Evolutionary conservation across 2,888 invertebrate genomes (phyloP).

Genomic region (Melanargia galathea): DNA sequence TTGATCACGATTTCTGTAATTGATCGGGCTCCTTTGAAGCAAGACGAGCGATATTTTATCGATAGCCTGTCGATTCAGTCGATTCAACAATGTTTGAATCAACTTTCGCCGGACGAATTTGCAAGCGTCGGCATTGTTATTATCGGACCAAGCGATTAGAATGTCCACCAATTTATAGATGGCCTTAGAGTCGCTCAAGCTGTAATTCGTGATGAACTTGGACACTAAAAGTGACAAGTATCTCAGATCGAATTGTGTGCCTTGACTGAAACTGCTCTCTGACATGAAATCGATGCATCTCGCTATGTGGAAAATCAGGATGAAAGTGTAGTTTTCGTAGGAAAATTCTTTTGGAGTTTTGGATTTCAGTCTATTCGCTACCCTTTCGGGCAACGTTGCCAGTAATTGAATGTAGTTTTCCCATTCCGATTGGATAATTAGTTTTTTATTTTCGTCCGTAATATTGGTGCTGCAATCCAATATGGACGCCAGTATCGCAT

Average conservation of each 20-base stretch:
- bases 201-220: slow-evolving; percentile 83
- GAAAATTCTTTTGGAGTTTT: slow-evolving; percentile 82
- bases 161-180: slow-evolving; percentile 80
- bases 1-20: slow-evolving; percentile 62
- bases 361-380: slow-evolving; percentile 85
- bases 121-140: slow-evolving; percentile 52
- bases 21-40: slow-evolving; percentile 76
- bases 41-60: slow-evolving; percentile 81
- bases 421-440: slow-evolving; percentile 60
- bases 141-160: slow-evolving; percentile 77
- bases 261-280: slow-evolving; percentile 58
- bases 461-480: slow-evolving; percentile 55
- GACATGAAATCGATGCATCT: slow-evolving; percentile 84
- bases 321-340: slow-evolving; percentile 80
- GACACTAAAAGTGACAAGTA: slow-evolving; percentile 82
- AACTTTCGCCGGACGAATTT: slow-evolving; percentile 66
- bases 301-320: slow-evolving; percentile 83
- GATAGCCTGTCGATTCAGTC: slow-evolving; percentile 82
- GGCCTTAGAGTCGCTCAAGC: slow-evolving; percentile 69
- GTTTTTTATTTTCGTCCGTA: slow-evolving; percentile 38
- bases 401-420: slow-evolving; percentile 83
- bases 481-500: slow-evolving; percentile 79
- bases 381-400: slow-evolving; percentile 85
- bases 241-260: slow-evolving; percentile 60
- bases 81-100: slow-evolving; percentile 76